These are phyloP conservation scores for Ophion ellenae DNA, from an alignment of 2,888 invertebrate genomes.

Conservation along the genomic window DNA sequence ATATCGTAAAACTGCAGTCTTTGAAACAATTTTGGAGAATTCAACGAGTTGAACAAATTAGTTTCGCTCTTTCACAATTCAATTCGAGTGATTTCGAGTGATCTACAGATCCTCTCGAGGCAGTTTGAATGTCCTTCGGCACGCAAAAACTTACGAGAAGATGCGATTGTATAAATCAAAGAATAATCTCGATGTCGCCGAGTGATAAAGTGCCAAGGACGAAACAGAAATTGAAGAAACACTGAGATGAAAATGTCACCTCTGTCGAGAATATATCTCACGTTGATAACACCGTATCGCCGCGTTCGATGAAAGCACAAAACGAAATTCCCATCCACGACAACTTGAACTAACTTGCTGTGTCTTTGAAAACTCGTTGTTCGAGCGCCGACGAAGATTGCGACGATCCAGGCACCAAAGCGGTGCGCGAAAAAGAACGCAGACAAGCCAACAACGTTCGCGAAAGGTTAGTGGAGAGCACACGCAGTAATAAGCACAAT, in stretches of 20 bases:
- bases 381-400: slow-evolving; percentile 94
- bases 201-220: neutral
- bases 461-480: slow-evolving; percentile 91
- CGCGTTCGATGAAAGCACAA: slow-evolving; percentile 38
- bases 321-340: slow-evolving; percentile 31
- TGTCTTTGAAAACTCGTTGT: slow-evolving; percentile 86
- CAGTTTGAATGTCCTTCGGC: too few species aligned
- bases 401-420: slow-evolving; percentile 94
- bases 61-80: too few species aligned
- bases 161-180: neutral
- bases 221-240: slow-evolving; percentile 29
- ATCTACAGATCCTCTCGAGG: too few species aligned
- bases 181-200: neutral
- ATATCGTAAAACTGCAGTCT: neutral
- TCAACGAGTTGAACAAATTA: too few species aligned
- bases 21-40: neutral
- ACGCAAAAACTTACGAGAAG: neutral
- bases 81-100: too few species aligned
- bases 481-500: slow-evolving; percentile 82
- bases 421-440: slow-evolving; percentile 96
- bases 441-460: slow-evolving; percentile 99
- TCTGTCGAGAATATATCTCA: slow-evolving; percentile 57
- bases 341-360: slow-evolving; percentile 79
- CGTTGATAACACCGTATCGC: slow-evolving; percentile 65
- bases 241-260: slow-evolving; percentile 36